Conservation (phyloP, 2,888 invertebrate species). For the Drosophila ezoana region DNA sequence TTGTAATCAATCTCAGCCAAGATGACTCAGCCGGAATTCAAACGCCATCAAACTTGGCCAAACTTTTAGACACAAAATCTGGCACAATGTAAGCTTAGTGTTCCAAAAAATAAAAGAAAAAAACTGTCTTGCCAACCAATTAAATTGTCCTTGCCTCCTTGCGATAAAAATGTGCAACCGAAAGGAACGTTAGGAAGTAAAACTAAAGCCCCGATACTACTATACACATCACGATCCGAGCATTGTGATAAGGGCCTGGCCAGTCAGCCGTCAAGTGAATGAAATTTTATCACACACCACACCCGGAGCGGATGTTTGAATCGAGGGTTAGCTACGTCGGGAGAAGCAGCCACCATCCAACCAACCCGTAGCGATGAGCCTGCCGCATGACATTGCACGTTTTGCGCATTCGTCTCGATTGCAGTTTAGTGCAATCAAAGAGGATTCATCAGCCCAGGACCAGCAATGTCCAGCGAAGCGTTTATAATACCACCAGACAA, state of each 20-base stretch:
- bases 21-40: conserved; percentile 71
- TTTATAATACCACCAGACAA: conserved; percentile 76
- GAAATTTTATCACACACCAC: conserved; percentile 69
- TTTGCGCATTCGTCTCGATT: conserved; percentile 79
- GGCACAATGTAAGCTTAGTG: conserved; percentile 61
- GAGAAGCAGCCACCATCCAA: neutral
- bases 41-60: conserved; percentile 59
- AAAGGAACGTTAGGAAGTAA: conserved; percentile 17
- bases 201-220: conserved; percentile 42
- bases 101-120: conserved; percentile 16
- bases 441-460: conserved; percentile 77
- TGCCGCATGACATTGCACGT: conserved; percentile 70
- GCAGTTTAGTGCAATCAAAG: conserved; percentile 82
- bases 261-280: conserved; percentile 53
- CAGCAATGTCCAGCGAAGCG: conserved; percentile 81
- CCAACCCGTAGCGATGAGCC: conserved; percentile 31
- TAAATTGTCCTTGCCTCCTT: conserved; percentile 69
- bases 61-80: conserved; percentile 59
- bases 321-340: conserved; percentile 1
- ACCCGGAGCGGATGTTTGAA: neutral
- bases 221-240: conserved; percentile 59
- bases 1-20: conserved; percentile 59
- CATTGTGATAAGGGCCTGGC: conserved; percentile 59
- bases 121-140: conserved; percentile 63
- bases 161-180: conserved; percentile 72